phyloP scores from a whole-genome alignment of 2,113 vertebrate genomes.

The Tauraco erythrolophus region DNA sequence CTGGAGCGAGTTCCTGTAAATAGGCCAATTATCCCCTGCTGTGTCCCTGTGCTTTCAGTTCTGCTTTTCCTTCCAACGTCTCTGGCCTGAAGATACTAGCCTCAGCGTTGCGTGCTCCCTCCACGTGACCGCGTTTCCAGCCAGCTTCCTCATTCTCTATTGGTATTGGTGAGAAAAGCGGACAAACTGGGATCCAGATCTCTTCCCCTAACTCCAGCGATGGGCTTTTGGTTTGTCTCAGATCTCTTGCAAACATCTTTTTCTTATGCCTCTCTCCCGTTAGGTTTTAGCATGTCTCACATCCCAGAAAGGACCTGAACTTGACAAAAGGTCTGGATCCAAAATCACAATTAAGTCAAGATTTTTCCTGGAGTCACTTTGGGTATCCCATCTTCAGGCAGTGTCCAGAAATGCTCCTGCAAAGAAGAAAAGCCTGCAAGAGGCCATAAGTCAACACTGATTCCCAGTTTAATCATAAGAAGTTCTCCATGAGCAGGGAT shows the following conservation, averaged over 20 bases:
- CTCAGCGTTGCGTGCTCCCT: background rate
- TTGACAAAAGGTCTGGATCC: background rate
- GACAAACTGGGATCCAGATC: background rate
- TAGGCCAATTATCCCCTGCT: background rate
- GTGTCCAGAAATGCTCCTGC: background rate
- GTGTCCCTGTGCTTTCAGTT: background rate
- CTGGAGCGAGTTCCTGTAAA: background rate
- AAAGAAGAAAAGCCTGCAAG: background rate
- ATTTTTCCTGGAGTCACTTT: background rate
- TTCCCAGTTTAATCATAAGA: background rate
- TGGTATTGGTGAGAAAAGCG: background rate
- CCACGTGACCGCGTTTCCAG: rapidly evolving
- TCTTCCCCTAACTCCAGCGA: background rate
- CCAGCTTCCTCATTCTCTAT: background rate
- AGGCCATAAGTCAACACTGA: rapidly evolving
- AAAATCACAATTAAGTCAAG: background rate
- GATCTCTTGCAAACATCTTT: background rate
- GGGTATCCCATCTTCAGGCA: background rate
- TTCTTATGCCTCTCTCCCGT: background rate
- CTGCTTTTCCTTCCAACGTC: background rate
- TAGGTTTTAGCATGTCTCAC: background rate
- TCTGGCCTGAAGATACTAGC: background rate
- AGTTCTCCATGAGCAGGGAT: background rate
- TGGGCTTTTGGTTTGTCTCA: background rate
- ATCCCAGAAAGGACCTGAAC: background rate